These are phyloP conservation scores for Ammospiza caudacuta DNA, from an alignment of 2,113 vertebrate genomes.

Conservation along the genomic window DNA sequence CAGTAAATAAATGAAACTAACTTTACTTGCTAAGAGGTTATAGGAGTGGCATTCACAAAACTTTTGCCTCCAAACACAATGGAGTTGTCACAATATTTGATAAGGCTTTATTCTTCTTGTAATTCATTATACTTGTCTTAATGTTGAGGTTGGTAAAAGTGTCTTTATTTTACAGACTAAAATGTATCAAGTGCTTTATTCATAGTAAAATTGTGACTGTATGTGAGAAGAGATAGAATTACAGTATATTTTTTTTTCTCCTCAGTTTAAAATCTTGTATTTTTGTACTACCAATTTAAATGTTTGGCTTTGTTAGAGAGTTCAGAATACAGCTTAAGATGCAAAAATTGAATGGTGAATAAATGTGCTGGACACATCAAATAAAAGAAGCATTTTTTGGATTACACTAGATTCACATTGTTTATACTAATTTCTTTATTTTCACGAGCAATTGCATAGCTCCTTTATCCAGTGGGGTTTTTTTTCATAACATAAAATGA, in stretches of 20 bases:
- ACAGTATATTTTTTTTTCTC: not conserved
- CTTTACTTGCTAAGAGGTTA: not conserved
- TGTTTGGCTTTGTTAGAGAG: conserved; percentile 43
- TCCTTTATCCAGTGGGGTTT: not conserved
- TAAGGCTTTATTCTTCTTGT: not conserved
- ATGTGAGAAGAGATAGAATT: conserved; percentile 8
- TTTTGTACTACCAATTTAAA: conserved; percentile 61
- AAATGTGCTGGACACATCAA: conserved; percentile 70
- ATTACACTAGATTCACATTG: not conserved
- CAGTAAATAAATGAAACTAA: not conserved
- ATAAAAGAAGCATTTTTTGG: conserved; percentile 67
- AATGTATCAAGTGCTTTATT: conserved; percentile 50
- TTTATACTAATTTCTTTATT: not conserved
- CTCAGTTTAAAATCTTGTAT: conserved; percentile 46
- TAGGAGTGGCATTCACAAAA: not conserved
- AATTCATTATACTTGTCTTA: not conserved
- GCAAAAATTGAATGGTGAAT: conserved; percentile 33
- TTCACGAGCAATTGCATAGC: not conserved
- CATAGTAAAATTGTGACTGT: conserved; percentile 22
- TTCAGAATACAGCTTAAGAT: conserved; percentile 21
- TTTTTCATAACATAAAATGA: not conserved
- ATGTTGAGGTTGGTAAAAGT: not conserved
- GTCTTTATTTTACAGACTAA: conserved; percentile 19
- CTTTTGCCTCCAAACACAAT: not conserved
- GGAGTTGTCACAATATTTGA: not conserved